Base-by-base conservation (phyloP, 2,797 vertebrate species). In the Leptatherina wallacei region DNA sequence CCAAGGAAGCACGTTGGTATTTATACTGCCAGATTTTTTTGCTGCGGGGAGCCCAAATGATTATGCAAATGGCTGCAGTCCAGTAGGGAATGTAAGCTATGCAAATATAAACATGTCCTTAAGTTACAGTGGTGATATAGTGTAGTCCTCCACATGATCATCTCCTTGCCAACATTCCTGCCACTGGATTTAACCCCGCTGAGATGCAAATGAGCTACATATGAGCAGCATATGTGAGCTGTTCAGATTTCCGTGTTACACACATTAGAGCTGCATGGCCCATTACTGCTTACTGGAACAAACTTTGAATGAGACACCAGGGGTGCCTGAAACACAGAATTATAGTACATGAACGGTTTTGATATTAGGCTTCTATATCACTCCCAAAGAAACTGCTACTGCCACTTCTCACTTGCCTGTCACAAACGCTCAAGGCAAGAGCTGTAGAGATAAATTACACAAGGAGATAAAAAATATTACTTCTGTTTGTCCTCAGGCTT, bases 171-270 rank as follows among this genome's bases (percentile, higher is more conserved):
- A 72, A 42, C 49, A 56, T 67, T 75, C 38, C 78, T 61, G 63
- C 69, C 58, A 51, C 51, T 66, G 63, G 59, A 74, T 85, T 81
- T 75, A 82, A 72, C 78, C 86, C 90, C 80, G 83, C 86, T 86
- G 90, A 84, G 85, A 90, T 85, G 85, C 68, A 85, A 91, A 91
- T 92, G 71, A 88, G 81, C 74, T 33, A 60, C 79, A 59, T 85
- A 85, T 75, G 84, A 91, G 84, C 69, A 68, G 70, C 87, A 88
- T 86, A 85, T 89, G 84, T 61, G 74, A 76, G 77, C 62, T 27
- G 64, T 71, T 90, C 80, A 72, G 63, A 61, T 81, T 79, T 83
- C 84, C 75, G 82, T 71, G 70, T 82, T 40, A 2, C 54, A 69
- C 75, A 73, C 85, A 86, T 91, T 90, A 85, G 44, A 78, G 71